These are phyloP conservation scores for Brenthis daphne DNA, from an alignment of 2,888 invertebrate genomes.

Conservation along the genomic window DNA sequence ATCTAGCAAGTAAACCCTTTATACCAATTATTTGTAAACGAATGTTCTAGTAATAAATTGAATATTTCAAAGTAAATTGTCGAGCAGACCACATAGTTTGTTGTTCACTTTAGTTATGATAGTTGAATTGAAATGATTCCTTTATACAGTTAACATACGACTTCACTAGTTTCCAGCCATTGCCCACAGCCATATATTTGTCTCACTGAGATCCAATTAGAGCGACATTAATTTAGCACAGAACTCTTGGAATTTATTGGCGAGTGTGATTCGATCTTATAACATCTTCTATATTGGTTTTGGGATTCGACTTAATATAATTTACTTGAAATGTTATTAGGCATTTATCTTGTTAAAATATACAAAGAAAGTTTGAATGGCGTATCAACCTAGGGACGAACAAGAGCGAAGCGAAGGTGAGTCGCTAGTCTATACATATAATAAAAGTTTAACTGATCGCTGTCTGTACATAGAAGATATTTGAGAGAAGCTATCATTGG, in stretches of 20 bases:
- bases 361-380: too few relatives aligned
- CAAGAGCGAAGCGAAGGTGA: too few relatives aligned
- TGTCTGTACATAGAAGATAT: too few relatives aligned
- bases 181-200: conserved; percentile 23
- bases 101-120: neutral
- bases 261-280: conserved; percentile 33
- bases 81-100: too few relatives aligned
- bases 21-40: too few relatives aligned
- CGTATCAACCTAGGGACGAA: too few relatives aligned
- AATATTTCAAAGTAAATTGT: neutral
- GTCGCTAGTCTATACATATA: too few relatives aligned
- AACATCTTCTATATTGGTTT: neutral
- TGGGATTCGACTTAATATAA: neutral
- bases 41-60: neutral
- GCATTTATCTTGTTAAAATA: too few relatives aligned
- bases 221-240: conserved; percentile 35
- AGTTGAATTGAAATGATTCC: conserved; percentile 2
- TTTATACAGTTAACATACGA: neutral
- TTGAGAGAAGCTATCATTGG: too few relatives aligned
- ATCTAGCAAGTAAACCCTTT: too few relatives aligned
- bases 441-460: too few relatives aligned
- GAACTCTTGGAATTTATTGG: conserved; percentile 27
- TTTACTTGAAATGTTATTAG: too few relatives aligned
- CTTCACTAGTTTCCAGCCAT: conserved; percentile 5
- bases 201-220: conserved; percentile 35